These are phyloP conservation scores for Papilio dardanus DNA, from an alignment of 1,140 invertebrate species.

Conservation along the genomic window DNA sequence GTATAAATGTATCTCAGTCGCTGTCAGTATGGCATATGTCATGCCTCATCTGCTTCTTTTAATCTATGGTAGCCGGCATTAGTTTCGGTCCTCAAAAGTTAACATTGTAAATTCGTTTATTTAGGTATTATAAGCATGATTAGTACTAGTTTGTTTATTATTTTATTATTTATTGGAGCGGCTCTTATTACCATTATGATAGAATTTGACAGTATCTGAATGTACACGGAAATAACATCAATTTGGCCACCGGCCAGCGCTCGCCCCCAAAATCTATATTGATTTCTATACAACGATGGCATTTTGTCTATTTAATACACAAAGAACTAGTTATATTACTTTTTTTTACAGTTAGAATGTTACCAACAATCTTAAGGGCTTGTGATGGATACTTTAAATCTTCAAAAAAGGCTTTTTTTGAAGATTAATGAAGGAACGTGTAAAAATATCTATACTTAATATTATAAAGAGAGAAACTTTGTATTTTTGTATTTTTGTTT, in stretches of 20 bases:
- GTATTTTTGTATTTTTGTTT: no score
- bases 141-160: neutral
- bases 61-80: no score
- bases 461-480: no score
- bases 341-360: neutral
- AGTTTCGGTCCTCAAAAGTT: no score
- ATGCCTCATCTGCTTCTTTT: no score
- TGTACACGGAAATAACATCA: slow-evolving; percentile 32
- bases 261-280: slow-evolving; percentile 12
- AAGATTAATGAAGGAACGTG: no score
- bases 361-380: no score
- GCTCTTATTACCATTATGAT: slow-evolving; percentile 15
- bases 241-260: slow-evolving; percentile 28
- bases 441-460: no score
- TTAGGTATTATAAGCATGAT: neutral
- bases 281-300: neutral
- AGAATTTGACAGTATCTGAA: slow-evolving; percentile 24
- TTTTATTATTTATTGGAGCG: slow-evolving; percentile 17
- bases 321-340: neutral
- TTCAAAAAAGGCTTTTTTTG: no score
- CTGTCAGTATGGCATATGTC: no score
- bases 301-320: neutral
- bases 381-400: no score
- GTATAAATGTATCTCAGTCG: no score
- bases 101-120: neutral